Conservation (phyloP, 1,140 invertebrate genomes). For the Drosophila erecta region DNA sequence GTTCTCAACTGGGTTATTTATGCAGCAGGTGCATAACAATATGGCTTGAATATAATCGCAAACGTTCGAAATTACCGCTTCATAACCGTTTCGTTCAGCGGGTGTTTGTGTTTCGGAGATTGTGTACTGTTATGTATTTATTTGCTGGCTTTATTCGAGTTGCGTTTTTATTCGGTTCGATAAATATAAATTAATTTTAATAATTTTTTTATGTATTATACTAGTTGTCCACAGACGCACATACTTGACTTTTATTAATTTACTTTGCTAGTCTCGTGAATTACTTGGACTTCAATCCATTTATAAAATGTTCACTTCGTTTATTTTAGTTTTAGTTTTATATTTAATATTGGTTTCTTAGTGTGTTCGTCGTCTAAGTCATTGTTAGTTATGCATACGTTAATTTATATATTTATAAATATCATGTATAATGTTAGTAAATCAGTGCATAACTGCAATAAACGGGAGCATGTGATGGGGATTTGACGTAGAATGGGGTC, state of each 20-base stretch:
- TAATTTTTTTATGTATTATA: slow-evolving; percentile 74
- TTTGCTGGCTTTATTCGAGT: slow-evolving; percentile 40
- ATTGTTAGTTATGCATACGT: slow-evolving; percentile 65
- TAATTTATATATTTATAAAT: slow-evolving; percentile 50
- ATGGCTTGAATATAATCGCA: slow-evolving; percentile 79
- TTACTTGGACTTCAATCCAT: slow-evolving; percentile 37
- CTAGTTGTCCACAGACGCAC: slow-evolving; percentile 68
- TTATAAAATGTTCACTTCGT: slow-evolving; percentile 64
- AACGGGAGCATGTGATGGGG: slow-evolving; percentile 34
- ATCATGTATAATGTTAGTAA: slow-evolving; percentile 51
- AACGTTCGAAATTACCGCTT: slow-evolving; percentile 45
- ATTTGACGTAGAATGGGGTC: slow-evolving; percentile 13
- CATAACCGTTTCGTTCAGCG: slow-evolving; percentile 53
- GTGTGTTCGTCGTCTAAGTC: slow-evolving; percentile 76
- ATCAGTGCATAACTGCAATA: slow-evolving; percentile 72
- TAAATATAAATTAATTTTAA: slow-evolving; percentile 50
- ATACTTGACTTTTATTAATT: slow-evolving; percentile 75
- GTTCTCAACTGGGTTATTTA: slow-evolving; percentile 72
- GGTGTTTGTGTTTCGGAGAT: slow-evolving; percentile 38
- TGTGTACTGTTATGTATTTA: slow-evolving; percentile 48
- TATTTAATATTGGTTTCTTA: slow-evolving; percentile 57
- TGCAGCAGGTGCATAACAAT: slow-evolving; percentile 78
- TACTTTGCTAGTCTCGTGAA: slow-evolving; percentile 75
- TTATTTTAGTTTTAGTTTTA: slow-evolving; percentile 47
- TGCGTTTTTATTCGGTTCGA: slow-evolving; percentile 55